phyloP scores from a whole-genome alignment of 92 coral and sea anemone species.

The Palythoa heliodiscus region DNA sequence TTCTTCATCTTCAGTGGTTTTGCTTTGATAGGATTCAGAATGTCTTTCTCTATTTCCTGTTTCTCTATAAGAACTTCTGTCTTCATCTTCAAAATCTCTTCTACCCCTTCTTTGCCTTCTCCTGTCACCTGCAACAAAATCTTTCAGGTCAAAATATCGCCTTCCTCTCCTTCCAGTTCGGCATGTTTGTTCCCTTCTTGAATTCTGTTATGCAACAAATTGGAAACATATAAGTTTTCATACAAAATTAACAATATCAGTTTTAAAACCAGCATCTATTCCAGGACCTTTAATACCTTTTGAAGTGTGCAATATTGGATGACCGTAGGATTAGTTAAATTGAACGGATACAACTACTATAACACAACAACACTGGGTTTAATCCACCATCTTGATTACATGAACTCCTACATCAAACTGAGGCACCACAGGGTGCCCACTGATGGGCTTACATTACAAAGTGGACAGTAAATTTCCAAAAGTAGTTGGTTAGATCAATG shows the following conservation, averaged over 20 bases:
- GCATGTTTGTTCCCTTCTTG: conserved; percentile 48
- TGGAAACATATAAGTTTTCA: background rate
- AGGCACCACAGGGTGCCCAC: too few species aligned
- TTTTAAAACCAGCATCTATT: too few species aligned
- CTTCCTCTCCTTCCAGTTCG: conserved; percentile 76
- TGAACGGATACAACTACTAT: too few species aligned
- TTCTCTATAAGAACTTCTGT: conserved; percentile 29
- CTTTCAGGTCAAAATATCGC: conserved; percentile 65
- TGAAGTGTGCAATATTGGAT: too few species aligned
- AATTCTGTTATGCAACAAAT: conserved; percentile 33
- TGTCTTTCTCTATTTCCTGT: conserved; percentile 3
- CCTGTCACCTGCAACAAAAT: conserved; percentile 60
- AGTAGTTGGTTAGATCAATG: too few species aligned
- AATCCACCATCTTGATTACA: too few species aligned
- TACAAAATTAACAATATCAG: background rate
- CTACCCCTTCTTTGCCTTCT: conserved; percentile 52
- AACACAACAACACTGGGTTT: too few species aligned
- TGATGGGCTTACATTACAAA: too few species aligned
- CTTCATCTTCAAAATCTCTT: conserved; percentile 16
- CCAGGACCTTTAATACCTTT: too few species aligned
- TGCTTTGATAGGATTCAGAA: background rate
- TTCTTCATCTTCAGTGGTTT: conserved; percentile 2
- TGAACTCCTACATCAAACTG: too few species aligned
- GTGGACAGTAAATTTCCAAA: too few species aligned
- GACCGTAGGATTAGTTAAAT: too few species aligned